phyloP scores from a whole-genome alignment of 2,113 vertebrate genomes.

The Ramphastos sulfuratus region DNA sequence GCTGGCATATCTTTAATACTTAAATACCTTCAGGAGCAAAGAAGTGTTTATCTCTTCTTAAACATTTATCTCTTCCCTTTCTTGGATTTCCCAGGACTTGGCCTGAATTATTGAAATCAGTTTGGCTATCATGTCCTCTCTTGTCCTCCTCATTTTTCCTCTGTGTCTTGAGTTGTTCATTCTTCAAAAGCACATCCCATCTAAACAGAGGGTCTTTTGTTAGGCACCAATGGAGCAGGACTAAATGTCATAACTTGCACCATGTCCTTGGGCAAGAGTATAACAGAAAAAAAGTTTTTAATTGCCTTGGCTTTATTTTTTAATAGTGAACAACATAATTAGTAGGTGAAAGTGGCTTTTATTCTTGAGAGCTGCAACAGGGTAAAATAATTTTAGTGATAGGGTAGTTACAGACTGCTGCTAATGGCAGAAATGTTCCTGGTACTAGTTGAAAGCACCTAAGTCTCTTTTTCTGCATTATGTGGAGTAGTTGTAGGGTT shows the following conservation, averaged over 20 bases:
- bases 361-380: neutral
- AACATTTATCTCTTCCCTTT: neutral
- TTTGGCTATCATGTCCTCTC: neutral
- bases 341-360: slow-evolving; percentile 14
- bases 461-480: neutral
- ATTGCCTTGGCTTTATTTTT: neutral
- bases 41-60: neutral
- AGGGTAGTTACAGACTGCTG: neutral
- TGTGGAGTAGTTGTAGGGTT: neutral
- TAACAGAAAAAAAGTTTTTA: neutral
- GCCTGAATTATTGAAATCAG: accelerated
- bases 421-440: neutral
- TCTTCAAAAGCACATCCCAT: neutral
- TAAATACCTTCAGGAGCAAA: neutral
- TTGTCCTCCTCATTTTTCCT: neutral
- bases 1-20: neutral
- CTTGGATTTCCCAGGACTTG: neutral
- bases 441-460: neutral
- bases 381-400: neutral
- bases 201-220: slow-evolving; percentile 18
- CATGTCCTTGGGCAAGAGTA: neutral
- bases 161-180: accelerated
- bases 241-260: neutral
- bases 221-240: neutral
- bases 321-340: neutral